phyloP scores from a whole-genome alignment of 2,113 vertebrate species.

The Albula goreensis region DNA sequence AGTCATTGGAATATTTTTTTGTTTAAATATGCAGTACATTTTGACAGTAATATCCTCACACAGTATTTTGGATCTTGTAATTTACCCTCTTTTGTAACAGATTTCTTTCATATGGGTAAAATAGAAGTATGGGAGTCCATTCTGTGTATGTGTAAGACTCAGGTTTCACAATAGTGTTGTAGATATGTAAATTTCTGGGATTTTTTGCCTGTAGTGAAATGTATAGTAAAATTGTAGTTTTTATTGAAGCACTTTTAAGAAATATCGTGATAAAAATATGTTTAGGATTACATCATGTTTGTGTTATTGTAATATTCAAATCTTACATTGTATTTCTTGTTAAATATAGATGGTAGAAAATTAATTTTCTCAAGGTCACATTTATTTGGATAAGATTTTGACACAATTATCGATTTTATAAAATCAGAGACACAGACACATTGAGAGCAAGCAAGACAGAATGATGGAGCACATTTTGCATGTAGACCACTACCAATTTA shows the following conservation, averaged over 20 bases:
- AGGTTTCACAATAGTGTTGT: conserved; percentile 56
- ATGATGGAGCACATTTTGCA: neutral
- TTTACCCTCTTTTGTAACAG: neutral
- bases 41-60: neutral
- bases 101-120: neutral
- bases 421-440: neutral
- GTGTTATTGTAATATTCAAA: neutral
- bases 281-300: conserved; percentile 14
- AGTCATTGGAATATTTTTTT: neutral
- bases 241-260: conserved; percentile 56
- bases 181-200: conserved; percentile 54
- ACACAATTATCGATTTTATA: neutral
- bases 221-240: conserved; percentile 45
- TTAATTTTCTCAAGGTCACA: neutral
- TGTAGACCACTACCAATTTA: neutral
- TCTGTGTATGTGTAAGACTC: conserved; percentile 45
- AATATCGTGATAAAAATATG: neutral
- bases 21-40: neutral
- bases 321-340: neutral
- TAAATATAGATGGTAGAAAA: neutral
- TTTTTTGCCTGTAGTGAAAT: neutral
- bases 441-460: neutral
- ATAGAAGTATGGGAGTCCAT: neutral
- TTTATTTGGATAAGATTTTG: neutral
- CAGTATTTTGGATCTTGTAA: neutral